Evolutionary conservation across 2,797 vertebrate species (phyloP), one percentile per base, ranked within the genome.

Genomic region (Cossypha dichroa): DNA sequence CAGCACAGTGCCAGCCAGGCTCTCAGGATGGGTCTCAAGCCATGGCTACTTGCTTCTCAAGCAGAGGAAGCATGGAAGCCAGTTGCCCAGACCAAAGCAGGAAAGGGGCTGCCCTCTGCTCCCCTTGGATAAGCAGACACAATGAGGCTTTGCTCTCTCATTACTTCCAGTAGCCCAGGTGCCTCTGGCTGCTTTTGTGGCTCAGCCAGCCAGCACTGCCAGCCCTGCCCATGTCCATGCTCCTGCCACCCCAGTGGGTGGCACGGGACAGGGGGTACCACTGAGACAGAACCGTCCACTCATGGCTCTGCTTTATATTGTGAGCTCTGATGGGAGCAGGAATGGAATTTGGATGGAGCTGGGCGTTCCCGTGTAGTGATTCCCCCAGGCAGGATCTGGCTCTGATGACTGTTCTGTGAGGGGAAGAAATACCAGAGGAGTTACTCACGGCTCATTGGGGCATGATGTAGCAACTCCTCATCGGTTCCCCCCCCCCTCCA

Each of bases 381-480:
- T 92, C 91, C 97, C 95, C 48, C 26, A 2, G 97, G 96, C 94
- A 81, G 92, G 86, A 96, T 96, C 91, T 94, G 90, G 87, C 94
- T 96, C 94, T 88, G 93, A 96, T 93, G 96, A 94, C 92, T 95
- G 93, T 88, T 97, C 91, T 91, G 80, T 36, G 60, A 59, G 33
- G 85, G 86, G 87, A 96, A 96, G 85, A 96, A 96, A 97, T 97
- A 96, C 97, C 96, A 91, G 76, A 97, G 91, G 82, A 95, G 95
- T 97, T 96, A 96, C 96, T 97, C 97, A 97, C 4, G 3, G 86
- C 94, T 94, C 68, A 95, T 0, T 93, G 96, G 94, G 94, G 95
- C 97, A 95, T 96, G 96, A 96, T 95, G 94, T 94, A 97, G 95
- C 96, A 97, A 95, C 95, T 97, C 96, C 95, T 94, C 75, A 92